Conservation (phyloP, 1,140 invertebrate genomes). For the Micrasema minimum region DNA sequence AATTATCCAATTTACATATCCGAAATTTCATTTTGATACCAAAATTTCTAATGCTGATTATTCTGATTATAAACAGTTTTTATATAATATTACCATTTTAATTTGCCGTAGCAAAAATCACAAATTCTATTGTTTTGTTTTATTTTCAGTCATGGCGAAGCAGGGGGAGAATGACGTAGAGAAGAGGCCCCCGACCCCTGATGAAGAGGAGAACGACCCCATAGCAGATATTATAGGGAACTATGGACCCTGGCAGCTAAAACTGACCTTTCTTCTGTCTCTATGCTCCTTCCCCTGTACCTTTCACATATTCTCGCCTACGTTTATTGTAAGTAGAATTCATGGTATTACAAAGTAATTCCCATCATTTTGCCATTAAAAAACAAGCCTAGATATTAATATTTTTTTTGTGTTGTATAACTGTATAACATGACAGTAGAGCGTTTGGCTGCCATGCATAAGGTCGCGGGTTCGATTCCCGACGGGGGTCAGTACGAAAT, state of each 20-base stretch:
- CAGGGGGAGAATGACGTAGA: constrained; percentile 30
- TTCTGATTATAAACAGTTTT: not conserved
- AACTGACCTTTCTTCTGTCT: constrained; percentile 76
- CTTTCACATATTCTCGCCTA: constrained; percentile 78
- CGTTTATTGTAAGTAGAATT: constrained; percentile 68
- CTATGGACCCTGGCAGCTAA: constrained; percentile 79
- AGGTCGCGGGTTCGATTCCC: no score
- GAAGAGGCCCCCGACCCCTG: constrained; percentile 32
- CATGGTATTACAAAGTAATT: no score
- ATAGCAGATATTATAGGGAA: constrained; percentile 76
- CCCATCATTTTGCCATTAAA: no score
- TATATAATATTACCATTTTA: not conserved
- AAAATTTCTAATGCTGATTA: not conserved
- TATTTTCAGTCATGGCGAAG: constrained; percentile 49
- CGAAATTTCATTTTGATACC: not conserved
- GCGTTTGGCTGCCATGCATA: no score
- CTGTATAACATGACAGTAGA: no score
- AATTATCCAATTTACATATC: no score
- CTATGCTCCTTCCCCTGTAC: constrained; percentile 81
- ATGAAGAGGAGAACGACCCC: constrained; percentile 68
- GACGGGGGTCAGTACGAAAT: no score
- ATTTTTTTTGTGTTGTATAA: no score
- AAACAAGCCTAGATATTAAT: no score
- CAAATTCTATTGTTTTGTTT: not conserved
- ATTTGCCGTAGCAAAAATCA: no score